These are phyloP conservation scores for Trypoxylon attenuatum DNA, from an alignment of 2,888 invertebrate genomes.

Conservation along the genomic window DNA sequence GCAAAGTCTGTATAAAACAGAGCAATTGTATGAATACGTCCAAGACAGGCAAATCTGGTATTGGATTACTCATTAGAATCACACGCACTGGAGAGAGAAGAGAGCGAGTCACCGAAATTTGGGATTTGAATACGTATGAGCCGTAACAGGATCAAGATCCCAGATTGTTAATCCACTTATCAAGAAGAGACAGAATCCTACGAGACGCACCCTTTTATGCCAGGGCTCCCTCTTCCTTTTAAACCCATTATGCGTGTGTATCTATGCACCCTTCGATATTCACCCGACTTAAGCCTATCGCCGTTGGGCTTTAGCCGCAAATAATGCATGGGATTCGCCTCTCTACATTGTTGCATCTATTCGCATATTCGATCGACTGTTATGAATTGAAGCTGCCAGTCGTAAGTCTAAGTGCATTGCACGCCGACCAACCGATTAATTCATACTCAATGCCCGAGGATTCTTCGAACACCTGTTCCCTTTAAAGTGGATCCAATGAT, in stretches of 20 bases:
- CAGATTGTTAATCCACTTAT: constrained; percentile 63
- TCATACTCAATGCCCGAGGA: constrained; percentile 18
- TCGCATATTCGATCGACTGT: constrained; percentile 3
- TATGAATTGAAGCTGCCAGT: constrained; percentile 47
- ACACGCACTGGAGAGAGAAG: background rate
- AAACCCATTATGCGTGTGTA: constrained; percentile 45
- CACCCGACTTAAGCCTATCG: constrained; percentile 7
- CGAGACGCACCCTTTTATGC: constrained; percentile 19
- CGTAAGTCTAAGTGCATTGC: constrained; percentile 23
- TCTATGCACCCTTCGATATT: constrained; percentile 40
- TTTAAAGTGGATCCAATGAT: background rate
- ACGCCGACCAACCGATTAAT: constrained; percentile 31
- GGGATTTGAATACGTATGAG: constrained; percentile 15
- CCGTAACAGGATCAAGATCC: constrained; percentile 48
- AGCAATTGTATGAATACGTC: too few relatives aligned
- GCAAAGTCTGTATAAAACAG: too few relatives aligned
- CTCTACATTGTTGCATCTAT: background rate
- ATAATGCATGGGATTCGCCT: constrained; percentile 42
- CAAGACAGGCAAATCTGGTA: background rate
- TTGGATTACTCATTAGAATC: background rate
- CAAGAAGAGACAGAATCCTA: constrained; percentile 36
- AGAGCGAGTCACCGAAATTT: constrained; percentile 2
- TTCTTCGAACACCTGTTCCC: background rate
- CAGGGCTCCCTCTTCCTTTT: constrained; percentile 18
- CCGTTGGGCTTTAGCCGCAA: constrained; percentile 26